phyloP scores from a whole-genome alignment of 2,797 vertebrate species.

The Sternotherus odoratus region DNA sequence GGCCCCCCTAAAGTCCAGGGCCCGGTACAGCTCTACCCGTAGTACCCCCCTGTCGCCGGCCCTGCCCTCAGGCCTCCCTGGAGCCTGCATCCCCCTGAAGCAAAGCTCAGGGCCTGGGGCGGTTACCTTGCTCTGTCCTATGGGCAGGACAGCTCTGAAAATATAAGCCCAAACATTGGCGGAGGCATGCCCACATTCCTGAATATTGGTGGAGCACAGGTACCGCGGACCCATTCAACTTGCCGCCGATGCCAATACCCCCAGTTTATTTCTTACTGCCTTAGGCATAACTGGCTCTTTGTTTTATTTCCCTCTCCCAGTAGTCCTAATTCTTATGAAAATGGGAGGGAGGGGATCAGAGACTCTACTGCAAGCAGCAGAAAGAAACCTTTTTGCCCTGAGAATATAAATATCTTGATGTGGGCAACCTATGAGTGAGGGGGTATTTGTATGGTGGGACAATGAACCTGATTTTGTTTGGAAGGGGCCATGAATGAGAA shows the following conservation, averaged over 20 bases:
- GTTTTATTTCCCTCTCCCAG: not conserved
- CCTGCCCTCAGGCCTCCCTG: no score
- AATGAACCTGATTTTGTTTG: not conserved
- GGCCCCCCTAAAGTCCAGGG: no score
- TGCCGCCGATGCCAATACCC: not conserved
- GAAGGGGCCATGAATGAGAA: not conserved
- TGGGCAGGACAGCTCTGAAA: no score
- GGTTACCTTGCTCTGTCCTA: no score
- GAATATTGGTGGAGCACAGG: no score
- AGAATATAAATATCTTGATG: not conserved
- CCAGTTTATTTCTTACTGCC: not conserved
- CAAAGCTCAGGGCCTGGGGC: no score
- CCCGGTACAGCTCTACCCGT: no score
- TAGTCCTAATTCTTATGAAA: not conserved
- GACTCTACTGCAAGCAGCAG: not conserved
- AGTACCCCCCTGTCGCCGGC: no score
- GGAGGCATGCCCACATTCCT: no score
- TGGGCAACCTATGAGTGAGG: not conserved
- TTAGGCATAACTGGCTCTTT: not conserved
- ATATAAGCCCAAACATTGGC: no score
- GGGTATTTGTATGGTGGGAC: not conserved
- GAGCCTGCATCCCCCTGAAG: no score
- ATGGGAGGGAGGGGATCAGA: not conserved
- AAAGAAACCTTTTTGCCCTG: not conserved
- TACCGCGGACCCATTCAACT: no score